These are phyloP conservation scores for Anagrus nilaparvatae DNA, from an alignment of 1,140 invertebrate species.

Conservation along the genomic window DNA sequence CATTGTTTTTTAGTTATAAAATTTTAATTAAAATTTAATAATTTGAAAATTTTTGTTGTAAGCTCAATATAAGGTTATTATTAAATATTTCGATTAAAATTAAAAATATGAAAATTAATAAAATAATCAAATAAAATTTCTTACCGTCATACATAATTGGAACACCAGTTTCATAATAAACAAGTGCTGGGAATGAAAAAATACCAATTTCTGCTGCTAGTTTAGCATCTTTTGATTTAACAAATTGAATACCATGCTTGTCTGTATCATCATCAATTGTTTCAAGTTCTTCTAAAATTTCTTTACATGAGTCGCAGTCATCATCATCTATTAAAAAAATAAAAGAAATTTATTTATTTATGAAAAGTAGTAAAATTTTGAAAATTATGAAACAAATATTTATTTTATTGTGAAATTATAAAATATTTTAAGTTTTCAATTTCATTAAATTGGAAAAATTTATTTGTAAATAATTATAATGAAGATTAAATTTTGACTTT, in stretches of 20 bases:
- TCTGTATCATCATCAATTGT: constrained; percentile 92
- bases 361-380: background rate
- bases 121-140: too few species aligned
- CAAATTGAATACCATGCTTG: constrained; percentile 85
- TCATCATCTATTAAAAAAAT: constrained; percentile 59
- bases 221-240: constrained; percentile 84
- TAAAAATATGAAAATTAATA: too few species aligned
- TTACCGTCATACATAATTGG: constrained; percentile 92
- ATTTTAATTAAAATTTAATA: too few species aligned
- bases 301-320: constrained; percentile 69
- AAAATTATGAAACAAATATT: background rate
- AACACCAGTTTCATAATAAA: constrained; percentile 86
- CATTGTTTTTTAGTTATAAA: too few species aligned
- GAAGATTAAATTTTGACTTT: too few species aligned
- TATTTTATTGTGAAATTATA: constrained; percentile 4
- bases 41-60: too few species aligned
- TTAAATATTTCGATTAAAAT: too few species aligned
- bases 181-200: constrained; percentile 79
- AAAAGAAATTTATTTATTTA: constrained; percentile 6
- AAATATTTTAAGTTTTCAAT: too few species aligned
- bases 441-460: too few species aligned
- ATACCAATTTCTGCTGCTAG: constrained; percentile 84
- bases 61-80: too few species aligned
- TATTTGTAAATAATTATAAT: too few species aligned
- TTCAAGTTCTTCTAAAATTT: constrained; percentile 79